These are phyloP conservation scores for Pachymerium ferrugineum DNA, from an alignment of 2,888 invertebrate species.

Conservation along the genomic window DNA sequence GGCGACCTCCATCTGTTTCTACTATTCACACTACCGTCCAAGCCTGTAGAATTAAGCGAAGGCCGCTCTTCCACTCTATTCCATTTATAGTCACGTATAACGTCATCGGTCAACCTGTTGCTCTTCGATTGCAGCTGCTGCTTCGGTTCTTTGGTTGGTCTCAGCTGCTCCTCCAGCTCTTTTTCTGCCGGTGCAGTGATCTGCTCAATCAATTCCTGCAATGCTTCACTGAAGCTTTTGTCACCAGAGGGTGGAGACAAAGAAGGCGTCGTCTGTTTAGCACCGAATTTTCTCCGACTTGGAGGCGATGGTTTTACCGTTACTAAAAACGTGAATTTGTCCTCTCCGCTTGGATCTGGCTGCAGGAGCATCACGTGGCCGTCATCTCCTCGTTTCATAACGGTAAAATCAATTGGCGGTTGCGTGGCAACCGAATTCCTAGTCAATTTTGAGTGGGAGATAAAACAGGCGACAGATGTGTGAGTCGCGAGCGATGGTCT, in stretches of 20 bases:
- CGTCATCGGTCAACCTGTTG: slow-evolving; percentile 6
- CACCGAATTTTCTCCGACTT: not conserved
- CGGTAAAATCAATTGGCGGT: not conserved
- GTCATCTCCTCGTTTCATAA: not conserved
- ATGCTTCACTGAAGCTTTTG: slow-evolving; percentile 23
- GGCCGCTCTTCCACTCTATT: not conserved
- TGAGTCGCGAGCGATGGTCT: not conserved
- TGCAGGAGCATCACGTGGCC: not conserved
- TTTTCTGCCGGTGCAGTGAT: slow-evolving; percentile 29
- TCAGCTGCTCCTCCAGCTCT: slow-evolving; percentile 25
- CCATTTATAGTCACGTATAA: not conserved
- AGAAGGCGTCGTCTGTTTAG: not conserved
- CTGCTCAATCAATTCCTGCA: slow-evolving; percentile 30
- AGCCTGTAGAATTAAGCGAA: not conserved
- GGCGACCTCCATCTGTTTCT: not conserved
- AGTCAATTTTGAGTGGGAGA: not conserved
- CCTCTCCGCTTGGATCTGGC: not conserved
- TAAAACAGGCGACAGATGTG: slow-evolving; percentile 5
- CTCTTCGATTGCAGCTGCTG: not conserved
- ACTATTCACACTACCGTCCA: not conserved
- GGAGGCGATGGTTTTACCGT: slow-evolving; percentile 30
- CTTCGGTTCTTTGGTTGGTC: not conserved
- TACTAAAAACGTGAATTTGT: slow-evolving; percentile 29
- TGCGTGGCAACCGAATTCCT: not conserved
- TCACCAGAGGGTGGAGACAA: slow-evolving; percentile 6